These are phyloP conservation scores for Apamea epomidion DNA, from an alignment of 2,888 invertebrate species.

Conservation along the genomic window DNA sequence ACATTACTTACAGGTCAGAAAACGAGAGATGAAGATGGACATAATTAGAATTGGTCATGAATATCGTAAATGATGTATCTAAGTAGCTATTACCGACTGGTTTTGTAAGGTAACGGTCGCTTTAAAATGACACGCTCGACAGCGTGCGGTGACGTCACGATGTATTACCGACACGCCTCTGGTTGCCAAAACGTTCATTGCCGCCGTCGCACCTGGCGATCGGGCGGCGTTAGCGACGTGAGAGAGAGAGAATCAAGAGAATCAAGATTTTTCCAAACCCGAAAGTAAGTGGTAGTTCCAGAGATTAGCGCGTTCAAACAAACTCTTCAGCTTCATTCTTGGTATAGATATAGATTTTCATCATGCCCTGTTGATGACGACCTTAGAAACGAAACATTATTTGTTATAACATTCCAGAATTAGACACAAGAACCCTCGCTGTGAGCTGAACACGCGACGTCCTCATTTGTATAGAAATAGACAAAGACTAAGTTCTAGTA, in stretches of 20 bases:
- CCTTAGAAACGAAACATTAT: conserved; percentile 1
- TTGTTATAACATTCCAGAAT: conserved; percentile 16
- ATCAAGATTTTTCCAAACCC: too few species aligned
- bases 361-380: background rate
- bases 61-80: background rate
- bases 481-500: conserved; percentile 1
- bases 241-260: too few species aligned
- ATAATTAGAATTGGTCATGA: background rate
- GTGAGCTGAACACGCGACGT: conserved; percentile 28
- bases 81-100: background rate
- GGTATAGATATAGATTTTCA: too few species aligned
- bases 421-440: background rate
- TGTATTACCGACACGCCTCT: too few species aligned
- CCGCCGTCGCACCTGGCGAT: too few species aligned
- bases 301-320: too few species aligned
- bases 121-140: too few species aligned
- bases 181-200: too few species aligned
- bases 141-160: too few species aligned
- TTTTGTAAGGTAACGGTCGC: background rate
- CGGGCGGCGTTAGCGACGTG: too few species aligned
- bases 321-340: too few species aligned
- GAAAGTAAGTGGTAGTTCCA: too few species aligned
- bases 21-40: background rate
- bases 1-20: background rate
- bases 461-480: conserved; percentile 25